Evolutionary conservation across 2,888 invertebrate species (phyloP).

Genomic region (Thera obeliscata): DNA sequence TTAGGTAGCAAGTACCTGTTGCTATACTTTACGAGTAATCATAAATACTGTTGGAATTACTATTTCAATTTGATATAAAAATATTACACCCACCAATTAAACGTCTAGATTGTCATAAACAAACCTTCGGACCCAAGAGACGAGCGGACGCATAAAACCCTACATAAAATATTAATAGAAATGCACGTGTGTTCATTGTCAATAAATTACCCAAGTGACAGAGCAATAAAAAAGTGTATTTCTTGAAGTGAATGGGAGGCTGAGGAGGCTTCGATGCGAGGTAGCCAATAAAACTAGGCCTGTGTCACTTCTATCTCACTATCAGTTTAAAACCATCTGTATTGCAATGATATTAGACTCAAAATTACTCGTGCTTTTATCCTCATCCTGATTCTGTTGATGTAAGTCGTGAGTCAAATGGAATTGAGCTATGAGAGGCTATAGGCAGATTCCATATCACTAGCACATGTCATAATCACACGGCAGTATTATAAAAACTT

Average conservation of each 20-base stretch:
- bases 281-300: slow-evolving; percentile 70
- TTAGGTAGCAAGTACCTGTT: slow-evolving; percentile 23
- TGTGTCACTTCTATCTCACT: slow-evolving; percentile 11
- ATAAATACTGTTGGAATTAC: slow-evolving; percentile 42
- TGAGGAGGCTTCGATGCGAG: slow-evolving; percentile 81
- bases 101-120: slow-evolving; percentile 69
- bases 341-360: neutral
- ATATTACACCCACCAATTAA: slow-evolving; percentile 65
- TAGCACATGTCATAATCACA: neutral
- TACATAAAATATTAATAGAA: slow-evolving; percentile 85
- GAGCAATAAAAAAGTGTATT: slow-evolving; percentile 83
- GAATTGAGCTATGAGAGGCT: neutral
- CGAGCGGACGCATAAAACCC: slow-evolving; percentile 68
- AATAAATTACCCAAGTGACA: slow-evolving; percentile 84
- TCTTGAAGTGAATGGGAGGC: slow-evolving; percentile 83
- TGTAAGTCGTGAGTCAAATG: neutral
- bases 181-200: slow-evolving; percentile 84
- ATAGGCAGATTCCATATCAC: neutral
- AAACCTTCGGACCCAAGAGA: slow-evolving; percentile 69
- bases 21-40: slow-evolving; percentile 31
- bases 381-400: neutral
- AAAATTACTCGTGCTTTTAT: neutral
- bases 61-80: slow-evolving; percentile 36
- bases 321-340: slow-evolving; percentile 3
- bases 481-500: too few species aligned